Evolutionary conservation across 2,797 vertebrate genomes (phyloP).

Genomic region (Rallus crepitans): DNA sequence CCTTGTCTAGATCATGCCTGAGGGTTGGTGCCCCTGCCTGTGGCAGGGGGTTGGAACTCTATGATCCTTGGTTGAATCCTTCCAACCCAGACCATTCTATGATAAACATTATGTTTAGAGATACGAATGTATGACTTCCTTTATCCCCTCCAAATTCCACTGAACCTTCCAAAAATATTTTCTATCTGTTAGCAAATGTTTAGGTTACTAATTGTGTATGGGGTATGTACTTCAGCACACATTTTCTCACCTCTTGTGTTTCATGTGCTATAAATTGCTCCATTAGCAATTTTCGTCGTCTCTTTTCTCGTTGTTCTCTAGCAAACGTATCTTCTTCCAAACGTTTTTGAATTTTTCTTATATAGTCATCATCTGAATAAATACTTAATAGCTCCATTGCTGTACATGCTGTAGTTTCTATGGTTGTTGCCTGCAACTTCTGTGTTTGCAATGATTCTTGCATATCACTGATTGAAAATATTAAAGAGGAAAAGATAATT

Average conservation of each 20-base stretch:
- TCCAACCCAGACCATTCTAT: too few relatives aligned
- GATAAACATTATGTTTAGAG: too few relatives aligned
- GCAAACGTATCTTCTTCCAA: constrained; percentile 83
- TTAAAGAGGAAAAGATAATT: background rate
- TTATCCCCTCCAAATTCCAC: background rate
- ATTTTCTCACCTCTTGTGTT: constrained; percentile 85
- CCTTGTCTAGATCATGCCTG: too few relatives aligned
- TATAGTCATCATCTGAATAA: constrained; percentile 86
- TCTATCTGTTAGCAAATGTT: background rate
- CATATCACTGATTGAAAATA: constrained; percentile 26
- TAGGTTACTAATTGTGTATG: background rate
- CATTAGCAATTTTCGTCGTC: constrained; percentile 82
- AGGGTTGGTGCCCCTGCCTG: too few relatives aligned
- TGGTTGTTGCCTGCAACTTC: background rate
- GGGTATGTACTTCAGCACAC: background rate
- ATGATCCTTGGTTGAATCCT: too few relatives aligned
- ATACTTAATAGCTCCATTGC: constrained; percentile 72
- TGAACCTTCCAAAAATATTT: background rate
- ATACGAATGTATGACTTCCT: rapidly evolving
- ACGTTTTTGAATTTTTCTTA: constrained; percentile 86
- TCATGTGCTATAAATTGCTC: constrained; percentile 88
- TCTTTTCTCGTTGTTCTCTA: constrained; percentile 86
- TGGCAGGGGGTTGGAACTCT: too few relatives aligned
- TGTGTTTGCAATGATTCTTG: background rate
- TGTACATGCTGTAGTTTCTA: background rate